Evolutionary conservation across 2,113 vertebrate species (phyloP).

Genomic region (Callaeas wilsoni): DNA sequence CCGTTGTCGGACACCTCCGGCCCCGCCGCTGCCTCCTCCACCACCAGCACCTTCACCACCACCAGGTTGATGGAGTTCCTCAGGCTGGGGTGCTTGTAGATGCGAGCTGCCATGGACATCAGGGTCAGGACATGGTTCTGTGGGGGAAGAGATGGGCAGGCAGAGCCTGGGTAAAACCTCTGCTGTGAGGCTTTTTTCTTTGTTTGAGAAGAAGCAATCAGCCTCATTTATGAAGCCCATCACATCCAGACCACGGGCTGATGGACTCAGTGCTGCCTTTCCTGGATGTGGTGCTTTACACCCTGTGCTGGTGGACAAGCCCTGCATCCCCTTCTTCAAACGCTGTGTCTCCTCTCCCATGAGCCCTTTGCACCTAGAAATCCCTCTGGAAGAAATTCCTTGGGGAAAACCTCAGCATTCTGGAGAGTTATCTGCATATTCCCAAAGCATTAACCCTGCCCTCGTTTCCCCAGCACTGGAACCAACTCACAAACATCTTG

Average conservation of each 20-base stretch:
- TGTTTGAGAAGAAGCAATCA: neutral
- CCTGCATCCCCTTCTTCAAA: neutral
- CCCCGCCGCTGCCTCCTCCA: slow-evolving; percentile 79
- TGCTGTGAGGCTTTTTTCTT: fast-evolving
- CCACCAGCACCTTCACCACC: slow-evolving; percentile 89
- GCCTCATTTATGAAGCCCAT: neutral
- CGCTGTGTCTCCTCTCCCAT: fast-evolving
- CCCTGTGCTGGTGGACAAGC: neutral
- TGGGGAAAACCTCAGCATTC: neutral
- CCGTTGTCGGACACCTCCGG: slow-evolving; percentile 86
- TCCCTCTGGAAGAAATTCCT: neutral
- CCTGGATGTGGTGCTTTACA: neutral
- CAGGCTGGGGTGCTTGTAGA: slow-evolving; percentile 95
- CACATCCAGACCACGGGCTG: neutral
- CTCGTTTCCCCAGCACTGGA: fast-evolving
- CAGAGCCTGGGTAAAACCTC: neutral
- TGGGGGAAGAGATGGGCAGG: neutral
- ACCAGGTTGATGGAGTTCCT: slow-evolving; percentile 87
- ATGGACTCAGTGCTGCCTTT: neutral
- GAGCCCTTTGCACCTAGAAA: neutral
- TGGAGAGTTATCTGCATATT: neutral
- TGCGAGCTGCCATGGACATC: slow-evolving; percentile 84
- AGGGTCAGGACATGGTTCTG: slow-evolving; percentile 92
- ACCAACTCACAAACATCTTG: neutral
- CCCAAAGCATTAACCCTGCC: neutral